Evolutionary conservation across 2,797 vertebrate species (phyloP).

Genomic region (Cynopterus sphinx): DNA sequence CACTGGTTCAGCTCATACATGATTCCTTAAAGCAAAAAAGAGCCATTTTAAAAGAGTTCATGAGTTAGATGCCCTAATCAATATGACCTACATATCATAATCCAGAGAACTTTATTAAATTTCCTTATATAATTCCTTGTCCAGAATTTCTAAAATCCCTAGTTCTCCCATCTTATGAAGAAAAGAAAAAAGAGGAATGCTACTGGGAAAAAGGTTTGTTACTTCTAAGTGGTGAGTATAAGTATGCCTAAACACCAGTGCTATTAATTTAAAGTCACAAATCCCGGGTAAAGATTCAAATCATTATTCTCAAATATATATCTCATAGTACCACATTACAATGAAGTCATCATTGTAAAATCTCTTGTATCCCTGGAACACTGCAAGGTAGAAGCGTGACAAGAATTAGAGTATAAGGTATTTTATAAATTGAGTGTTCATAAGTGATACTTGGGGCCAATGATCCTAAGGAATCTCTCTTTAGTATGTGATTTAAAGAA

Average conservation of each 20-base stretch:
- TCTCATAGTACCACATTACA: not conserved
- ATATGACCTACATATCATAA: not conserved
- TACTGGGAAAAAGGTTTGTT: not conserved
- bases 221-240: not conserved
- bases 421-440: not conserved
- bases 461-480: not conserved
- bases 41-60: not conserved
- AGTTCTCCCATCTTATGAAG: not conserved
- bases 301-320: not conserved
- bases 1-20: not conserved
- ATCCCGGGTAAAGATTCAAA: not conserved
- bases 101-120: not conserved
- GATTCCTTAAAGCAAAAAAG: not conserved
- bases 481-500: not conserved
- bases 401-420: not conserved
- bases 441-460: not conserved
- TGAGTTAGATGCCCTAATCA: not conserved
- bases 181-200: not conserved
- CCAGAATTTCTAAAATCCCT: not conserved
- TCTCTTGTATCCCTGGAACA: not conserved
- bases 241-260: not conserved
- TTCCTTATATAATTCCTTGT: not conserved
- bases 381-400: not conserved
- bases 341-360: slow-evolving; percentile 1
- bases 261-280: not conserved